phyloP scores from a whole-genome alignment of 2,113 vertebrate species.

The Myxocyprinus asiaticus region DNA sequence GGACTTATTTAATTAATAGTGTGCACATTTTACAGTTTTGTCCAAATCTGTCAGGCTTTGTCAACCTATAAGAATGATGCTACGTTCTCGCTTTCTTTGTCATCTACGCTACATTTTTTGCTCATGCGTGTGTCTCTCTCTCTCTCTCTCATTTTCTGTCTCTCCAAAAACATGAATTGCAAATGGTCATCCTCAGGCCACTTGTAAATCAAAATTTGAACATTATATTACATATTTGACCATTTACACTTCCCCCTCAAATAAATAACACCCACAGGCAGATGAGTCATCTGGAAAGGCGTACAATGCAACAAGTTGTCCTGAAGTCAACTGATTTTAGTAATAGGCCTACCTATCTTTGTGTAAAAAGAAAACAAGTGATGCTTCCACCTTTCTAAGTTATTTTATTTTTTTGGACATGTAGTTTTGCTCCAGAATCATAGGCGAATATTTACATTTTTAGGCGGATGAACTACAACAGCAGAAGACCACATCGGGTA shows the following conservation, averaged over 20 bases:
- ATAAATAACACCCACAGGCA: not conserved
- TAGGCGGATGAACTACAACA: no score
- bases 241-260: not conserved
- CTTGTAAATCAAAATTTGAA: not conserved
- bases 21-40: not conserved
- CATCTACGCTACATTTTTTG: not conserved
- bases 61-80: not conserved
- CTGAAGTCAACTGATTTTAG: no score
- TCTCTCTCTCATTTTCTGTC: no score
- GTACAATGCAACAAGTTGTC: no score
- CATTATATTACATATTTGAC: not conserved
- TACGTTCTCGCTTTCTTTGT: not conserved
- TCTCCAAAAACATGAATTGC: not conserved
- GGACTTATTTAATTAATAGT: not conserved
- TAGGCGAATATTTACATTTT: no score
- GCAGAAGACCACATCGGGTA: no score
- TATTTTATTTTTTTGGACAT: no score
- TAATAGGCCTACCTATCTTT: not conserved
- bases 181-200: not conserved
- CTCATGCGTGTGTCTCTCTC: not conserved
- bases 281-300: constrained; percentile 16
- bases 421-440: no score
- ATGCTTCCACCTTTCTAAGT: no score
- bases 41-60: not conserved
- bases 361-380: no score